Percentiles rank a stretch among this genome's conserved stretches.
These are phyloP conservation scores for Rhopilema esculentum DNA, from an alignment of 30 jellyfish, hydroid and myxozoan genomes.

Conservation along the genomic window DNA sequence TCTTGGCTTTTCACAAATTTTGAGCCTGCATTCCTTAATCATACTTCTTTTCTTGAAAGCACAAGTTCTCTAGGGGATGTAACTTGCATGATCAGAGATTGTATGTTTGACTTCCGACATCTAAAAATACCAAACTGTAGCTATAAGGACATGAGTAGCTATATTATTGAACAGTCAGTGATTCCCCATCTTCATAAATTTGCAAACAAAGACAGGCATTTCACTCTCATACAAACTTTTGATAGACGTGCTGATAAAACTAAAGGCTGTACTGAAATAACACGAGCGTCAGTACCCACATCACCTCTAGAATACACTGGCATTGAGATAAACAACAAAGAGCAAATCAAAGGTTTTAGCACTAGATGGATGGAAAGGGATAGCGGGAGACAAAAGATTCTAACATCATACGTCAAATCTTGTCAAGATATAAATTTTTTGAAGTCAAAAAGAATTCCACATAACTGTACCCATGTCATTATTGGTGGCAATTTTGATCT, in stretches of 20 bases:
- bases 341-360: conserved; percentile 26
- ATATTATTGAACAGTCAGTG: conserved; percentile 33
- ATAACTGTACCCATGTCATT: conserved; percentile 36
- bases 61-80: conserved; percentile 16
- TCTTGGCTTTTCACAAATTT: conserved; percentile 29
- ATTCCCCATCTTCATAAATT: conserved; percentile 10
- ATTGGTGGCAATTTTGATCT: conserved; percentile 61
- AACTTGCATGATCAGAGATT: conserved; percentile 70
- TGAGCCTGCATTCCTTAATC: conserved; percentile 36
- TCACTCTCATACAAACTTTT: conserved; percentile 54
- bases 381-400: conserved; percentile 41
- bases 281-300: conserved; percentile 46
- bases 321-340: conserved; percentile 31
- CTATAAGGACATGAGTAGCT: conserved; percentile 42
- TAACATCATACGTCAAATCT: conserved; percentile 40
- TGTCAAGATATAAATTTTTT: conserved; percentile 17
- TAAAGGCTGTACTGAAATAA: conserved; percentile 63
- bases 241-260: conserved; percentile 59
- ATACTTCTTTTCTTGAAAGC: not conserved
- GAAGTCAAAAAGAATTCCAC: conserved; percentile 25
- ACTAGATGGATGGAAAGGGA: no score
- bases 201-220: no score
- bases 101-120: conserved; percentile 21
- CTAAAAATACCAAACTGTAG: conserved; percentile 56
- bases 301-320: conserved; percentile 55